Percentiles rank a stretch among this genome's conserved stretches.
Evolutionary conservation across 2,888 invertebrate species (phyloP).

Genomic region (Drosophila siamana): DNA sequence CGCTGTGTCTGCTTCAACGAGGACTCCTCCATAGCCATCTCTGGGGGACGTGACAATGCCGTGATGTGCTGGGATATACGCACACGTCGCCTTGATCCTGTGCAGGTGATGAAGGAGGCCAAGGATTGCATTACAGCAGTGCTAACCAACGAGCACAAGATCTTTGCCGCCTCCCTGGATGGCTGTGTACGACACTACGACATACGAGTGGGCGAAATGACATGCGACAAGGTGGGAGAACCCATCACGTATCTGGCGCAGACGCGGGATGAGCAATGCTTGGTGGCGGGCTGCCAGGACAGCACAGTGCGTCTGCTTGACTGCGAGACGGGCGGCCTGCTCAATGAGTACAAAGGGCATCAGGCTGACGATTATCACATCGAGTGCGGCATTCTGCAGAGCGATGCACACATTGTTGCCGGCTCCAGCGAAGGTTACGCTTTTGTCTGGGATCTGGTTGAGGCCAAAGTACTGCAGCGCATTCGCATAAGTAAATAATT

Average conservation of each 20-base stretch:
- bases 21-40: constrained; percentile 95
- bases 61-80: constrained; percentile 96
- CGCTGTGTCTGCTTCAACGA: constrained; percentile 94
- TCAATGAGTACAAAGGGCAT: constrained; percentile 94
- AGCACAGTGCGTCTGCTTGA: constrained; percentile 94
- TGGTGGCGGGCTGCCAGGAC: constrained; percentile 94
- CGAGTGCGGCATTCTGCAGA: constrained; percentile 93
- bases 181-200: constrained; percentile 95
- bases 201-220: constrained; percentile 93
- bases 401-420: constrained; percentile 94
- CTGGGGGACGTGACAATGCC: constrained; percentile 97
- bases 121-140: constrained; percentile 95
- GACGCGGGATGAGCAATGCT: constrained; percentile 97
- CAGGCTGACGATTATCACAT: constrained; percentile 92
- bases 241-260: constrained; percentile 92
- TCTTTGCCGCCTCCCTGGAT: constrained; percentile 96
- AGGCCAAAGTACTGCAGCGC: constrained; percentile 87
- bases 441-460: constrained; percentile 93
- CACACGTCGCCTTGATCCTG: constrained; percentile 89
- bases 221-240: constrained; percentile 93
- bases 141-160: constrained; percentile 94
- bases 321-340: constrained; percentile 92
- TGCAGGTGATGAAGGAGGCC: constrained; percentile 95
- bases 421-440: constrained; percentile 93
- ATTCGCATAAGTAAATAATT: constrained; percentile 74